Evolutionary conservation across 2,888 invertebrate genomes (phyloP), one percentile per base, ranked within the genome.

Genomic region (Cepaea hortensis): DNA sequence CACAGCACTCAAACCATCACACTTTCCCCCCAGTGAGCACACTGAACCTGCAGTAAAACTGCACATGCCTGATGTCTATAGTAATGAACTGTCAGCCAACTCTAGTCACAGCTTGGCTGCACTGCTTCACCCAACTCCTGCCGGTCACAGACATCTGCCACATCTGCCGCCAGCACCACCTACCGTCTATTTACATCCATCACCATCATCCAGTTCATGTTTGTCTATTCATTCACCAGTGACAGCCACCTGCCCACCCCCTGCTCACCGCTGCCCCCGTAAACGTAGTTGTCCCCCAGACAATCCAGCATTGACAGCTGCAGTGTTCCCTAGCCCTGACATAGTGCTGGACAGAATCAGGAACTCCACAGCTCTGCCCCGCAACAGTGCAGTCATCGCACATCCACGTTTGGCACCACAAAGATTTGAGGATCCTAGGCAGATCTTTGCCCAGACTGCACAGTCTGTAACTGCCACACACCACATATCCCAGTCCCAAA

Each of bases 311-410:
- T 6, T 61, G 20, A 23, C 85, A 18, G 62, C 50, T 7, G 81
- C 65, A 9, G 62, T 62, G 61, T 89, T 89, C 65, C 88, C 88
- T 23, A 87, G 86, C 77, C 88, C 88, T 23, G 87, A 87, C 73
- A 87, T 86, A 46, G 88, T 89, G 46, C 76, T 89, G 7, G 85
- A 87, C 76, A 79, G 87, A 15, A 89, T 89, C 80, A 86, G 86
- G 80, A 86, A 75, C 75, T 84, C 75, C 73, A 84, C 87, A 50
- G 81, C 80, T 84, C 80, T 87, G 79, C 80, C 86, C 76, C 83
- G 81, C 81, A 87, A 23, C 85, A 88, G 11, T 68, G 73, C 83
- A 15, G 20, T 79, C 23, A 55, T n/a, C 20, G 48, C 50, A 20
- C 15, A 65, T 48, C 61, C 75, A n/a, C 62, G 65, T n/a, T 80